Evolutionary conservation across 2,797 vertebrate genomes (phyloP), one percentile per base, ranked within the genome.

Genomic region (Argyrosomus regius): DNA sequence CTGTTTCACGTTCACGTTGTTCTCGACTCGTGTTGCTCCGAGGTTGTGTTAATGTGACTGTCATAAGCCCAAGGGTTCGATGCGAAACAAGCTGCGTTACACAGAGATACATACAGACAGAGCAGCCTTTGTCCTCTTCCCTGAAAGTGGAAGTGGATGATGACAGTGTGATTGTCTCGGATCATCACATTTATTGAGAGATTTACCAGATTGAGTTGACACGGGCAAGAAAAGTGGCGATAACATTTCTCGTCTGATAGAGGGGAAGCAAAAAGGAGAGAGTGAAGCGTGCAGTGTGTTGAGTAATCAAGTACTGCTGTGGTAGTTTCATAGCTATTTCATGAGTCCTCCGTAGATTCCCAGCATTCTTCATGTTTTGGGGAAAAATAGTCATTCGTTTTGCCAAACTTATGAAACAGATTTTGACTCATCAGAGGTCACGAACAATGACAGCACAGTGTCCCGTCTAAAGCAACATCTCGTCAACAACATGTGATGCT

Each of bases 401-500:
- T 28, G 49, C 18, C 46, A 71, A 41, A 54, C 9, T 62, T 70
- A 45, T 48, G 20, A 57, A 72, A 67, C 48, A 3, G 26, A 74
- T 53, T 78, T 80, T 48, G 17, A 53, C 26, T 66, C 11, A n/a
- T 66, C 73, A 71, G 70, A 75, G 50, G 54, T 80, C 70, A 67
- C 0, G 46, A 81, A 89, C 83, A 87, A 65, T 67, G 58, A 45
- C 39, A 41, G 65, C 69, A 43, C 72, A 83, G 77, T 87, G 56
- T 57, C 46, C 2, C 56, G 72, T 20, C 72, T 13, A 3, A 59
- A 83, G 66, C 58, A 84, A 35, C 61, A 54, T 86, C 52, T 70
- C 6, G 52, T 85, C 78, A 86, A 54, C 84, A 88, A 31, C 85
- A 89, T 89, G 89, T 91, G 88, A 91, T 56, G 68, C 71, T 86